These are phyloP conservation scores for Acanthosepion esculentum DNA, from an alignment of 2,888 invertebrate species.

Conservation along the genomic window DNA sequence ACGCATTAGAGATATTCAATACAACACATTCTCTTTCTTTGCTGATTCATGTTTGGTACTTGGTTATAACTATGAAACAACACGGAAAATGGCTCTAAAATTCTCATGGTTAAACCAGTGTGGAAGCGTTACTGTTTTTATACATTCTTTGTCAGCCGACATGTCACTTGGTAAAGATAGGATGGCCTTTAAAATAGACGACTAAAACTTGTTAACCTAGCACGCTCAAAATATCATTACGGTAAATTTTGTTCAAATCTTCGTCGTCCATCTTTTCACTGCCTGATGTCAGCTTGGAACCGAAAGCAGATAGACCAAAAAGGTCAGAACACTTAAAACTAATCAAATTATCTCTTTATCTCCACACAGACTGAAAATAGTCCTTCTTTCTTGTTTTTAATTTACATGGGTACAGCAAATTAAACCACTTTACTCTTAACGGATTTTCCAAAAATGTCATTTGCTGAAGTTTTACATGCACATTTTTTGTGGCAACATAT, in stretches of 20 bases:
- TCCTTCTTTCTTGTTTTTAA: too few relatives aligned
- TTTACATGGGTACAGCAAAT: too few relatives aligned
- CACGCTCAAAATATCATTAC: background rate
- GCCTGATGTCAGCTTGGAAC: background rate
- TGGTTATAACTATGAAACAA: too few relatives aligned
- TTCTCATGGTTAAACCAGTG: too few relatives aligned
- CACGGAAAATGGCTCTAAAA: too few relatives aligned
- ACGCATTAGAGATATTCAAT: too few relatives aligned
- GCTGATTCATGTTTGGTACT: too few relatives aligned
- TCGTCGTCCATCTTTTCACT: background rate
- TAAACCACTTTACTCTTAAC: too few relatives aligned
- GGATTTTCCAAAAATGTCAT: too few relatives aligned
- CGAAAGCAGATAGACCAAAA: background rate
- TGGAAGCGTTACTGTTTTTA: background rate
- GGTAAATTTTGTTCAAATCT: background rate
- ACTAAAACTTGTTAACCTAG: background rate
- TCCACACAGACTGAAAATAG: background rate
- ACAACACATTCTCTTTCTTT: too few relatives aligned
- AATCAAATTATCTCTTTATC: constrained; percentile 33
- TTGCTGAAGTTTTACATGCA: too few relatives aligned
- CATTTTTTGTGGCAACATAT: too few relatives aligned
- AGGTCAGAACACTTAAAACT: background rate
- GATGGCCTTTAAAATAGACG: background rate
- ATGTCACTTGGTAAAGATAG: background rate
- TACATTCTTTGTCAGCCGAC: background rate